These are phyloP conservation scores for Drosophila trapezifrons DNA, from an alignment of 1,140 invertebrate species.

Conservation along the genomic window DNA sequence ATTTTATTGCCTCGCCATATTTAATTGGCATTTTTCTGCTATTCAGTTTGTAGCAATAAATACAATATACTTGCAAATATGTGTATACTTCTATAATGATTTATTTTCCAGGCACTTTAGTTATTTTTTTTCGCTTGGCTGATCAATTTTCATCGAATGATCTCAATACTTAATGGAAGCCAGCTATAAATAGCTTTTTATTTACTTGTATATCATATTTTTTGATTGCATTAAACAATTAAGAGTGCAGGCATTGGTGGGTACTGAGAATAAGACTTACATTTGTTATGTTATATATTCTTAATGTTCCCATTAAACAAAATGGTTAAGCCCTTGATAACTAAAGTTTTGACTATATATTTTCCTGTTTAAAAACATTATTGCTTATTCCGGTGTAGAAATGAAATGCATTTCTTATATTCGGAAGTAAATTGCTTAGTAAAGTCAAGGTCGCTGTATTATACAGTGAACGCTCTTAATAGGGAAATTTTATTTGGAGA, in stretches of 20 bases:
- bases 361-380: neutral
- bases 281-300: no score
- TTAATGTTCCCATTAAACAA: no score
- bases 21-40: neutral
- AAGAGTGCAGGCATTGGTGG: neutral
- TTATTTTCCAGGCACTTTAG: slow-evolving; percentile 10
- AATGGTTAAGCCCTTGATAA: no score
- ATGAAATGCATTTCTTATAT: neutral
- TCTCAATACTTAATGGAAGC: slow-evolving; percentile 10
- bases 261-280: neutral
- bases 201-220: neutral
- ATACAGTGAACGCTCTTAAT: neutral
- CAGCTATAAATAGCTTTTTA: slow-evolving; percentile 1
- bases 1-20: slow-evolving; percentile 8
- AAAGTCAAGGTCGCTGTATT: slow-evolving; percentile 9
- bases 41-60: neutral
- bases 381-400: neutral
- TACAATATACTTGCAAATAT: neutral
- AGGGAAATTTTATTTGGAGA: no score
- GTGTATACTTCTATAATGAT: neutral
- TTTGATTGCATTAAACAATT: neutral
- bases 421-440: neutral
- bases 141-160: slow-evolving; percentile 12
- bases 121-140: slow-evolving; percentile 10
- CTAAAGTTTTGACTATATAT: no score